Conservation (phyloP, 2,113 vertebrate species). For the Acrocephalus kingi region DNA sequence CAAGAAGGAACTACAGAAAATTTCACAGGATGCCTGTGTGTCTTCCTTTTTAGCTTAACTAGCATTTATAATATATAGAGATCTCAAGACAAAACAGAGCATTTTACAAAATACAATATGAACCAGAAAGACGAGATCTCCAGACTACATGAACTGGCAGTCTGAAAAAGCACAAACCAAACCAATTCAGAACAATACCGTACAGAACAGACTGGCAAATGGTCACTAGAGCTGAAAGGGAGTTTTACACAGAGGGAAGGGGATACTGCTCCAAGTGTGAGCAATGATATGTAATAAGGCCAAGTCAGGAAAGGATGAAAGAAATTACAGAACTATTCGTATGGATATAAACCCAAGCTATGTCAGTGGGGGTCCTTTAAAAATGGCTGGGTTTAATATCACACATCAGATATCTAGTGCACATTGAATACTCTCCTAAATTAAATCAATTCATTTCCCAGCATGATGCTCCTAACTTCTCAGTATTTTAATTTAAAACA, state of each 20-base stretch:
- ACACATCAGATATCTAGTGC: constrained; percentile 21
- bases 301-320: background rate
- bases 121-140: background rate
- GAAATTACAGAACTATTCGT: constrained; percentile 38
- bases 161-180: background rate
- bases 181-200: background rate
- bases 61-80: background rate
- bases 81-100: background rate
- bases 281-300: background rate
- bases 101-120: background rate
- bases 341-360: constrained; percentile 16
- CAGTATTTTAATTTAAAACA: constrained; percentile 34
- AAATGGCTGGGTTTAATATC: constrained; percentile 37
- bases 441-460: constrained; percentile 53
- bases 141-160: background rate
- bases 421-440: constrained; percentile 41
- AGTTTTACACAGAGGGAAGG: background rate
- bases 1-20: background rate
- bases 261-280: background rate
- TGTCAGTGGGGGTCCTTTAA: constrained; percentile 15
- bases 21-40: background rate
- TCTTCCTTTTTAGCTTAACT: background rate
- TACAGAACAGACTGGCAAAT: background rate
- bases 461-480: background rate
- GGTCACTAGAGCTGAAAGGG: background rate